Evolutionary conservation across 2,888 invertebrate genomes (phyloP).

Genomic region (Nesidiocoris tenuis): DNA sequence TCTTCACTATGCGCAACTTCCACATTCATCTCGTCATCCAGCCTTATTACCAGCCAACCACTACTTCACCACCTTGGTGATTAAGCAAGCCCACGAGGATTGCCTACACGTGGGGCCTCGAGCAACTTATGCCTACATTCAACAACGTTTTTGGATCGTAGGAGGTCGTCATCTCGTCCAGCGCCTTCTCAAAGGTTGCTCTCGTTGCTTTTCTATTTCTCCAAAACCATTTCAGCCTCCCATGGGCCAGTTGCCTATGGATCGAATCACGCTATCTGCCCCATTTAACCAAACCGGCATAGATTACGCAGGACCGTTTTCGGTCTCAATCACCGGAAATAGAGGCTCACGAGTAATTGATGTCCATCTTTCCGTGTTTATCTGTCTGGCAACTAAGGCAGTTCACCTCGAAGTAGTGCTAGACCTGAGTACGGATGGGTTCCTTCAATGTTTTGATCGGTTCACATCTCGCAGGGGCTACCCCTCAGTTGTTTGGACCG

Average conservation of each 20-base stretch:
- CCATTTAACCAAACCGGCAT: slow-evolving; percentile 15
- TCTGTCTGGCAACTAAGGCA: slow-evolving; percentile 2
- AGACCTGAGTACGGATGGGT: too few species aligned
- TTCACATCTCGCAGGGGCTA: background rate
- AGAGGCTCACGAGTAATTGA: background rate
- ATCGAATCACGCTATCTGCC: background rate
- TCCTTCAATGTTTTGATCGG: too few species aligned
- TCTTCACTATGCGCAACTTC: background rate
- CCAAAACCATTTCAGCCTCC: slow-evolving; percentile 22
- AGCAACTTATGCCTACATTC: slow-evolving; percentile 3
- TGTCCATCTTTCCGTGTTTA: background rate
- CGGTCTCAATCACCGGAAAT: background rate
- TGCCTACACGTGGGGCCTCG: slow-evolving; percentile 16
- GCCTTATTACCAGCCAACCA: background rate
- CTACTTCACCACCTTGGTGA: background rate
- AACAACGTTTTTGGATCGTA: slow-evolving; percentile 9
- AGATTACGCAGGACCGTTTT: slow-evolving; percentile 28
- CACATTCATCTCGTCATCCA: slow-evolving; percentile 5
- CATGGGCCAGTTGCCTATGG: slow-evolving; percentile 23
- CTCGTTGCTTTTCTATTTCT: background rate
- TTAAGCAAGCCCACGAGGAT: background rate
- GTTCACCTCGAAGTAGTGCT: background rate
- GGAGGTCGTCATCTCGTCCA: background rate
- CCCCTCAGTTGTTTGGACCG: background rate
- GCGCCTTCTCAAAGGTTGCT: background rate